Conservation (phyloP, 2,888 invertebrate genomes). For the Dichetophora obliterata region DNA sequence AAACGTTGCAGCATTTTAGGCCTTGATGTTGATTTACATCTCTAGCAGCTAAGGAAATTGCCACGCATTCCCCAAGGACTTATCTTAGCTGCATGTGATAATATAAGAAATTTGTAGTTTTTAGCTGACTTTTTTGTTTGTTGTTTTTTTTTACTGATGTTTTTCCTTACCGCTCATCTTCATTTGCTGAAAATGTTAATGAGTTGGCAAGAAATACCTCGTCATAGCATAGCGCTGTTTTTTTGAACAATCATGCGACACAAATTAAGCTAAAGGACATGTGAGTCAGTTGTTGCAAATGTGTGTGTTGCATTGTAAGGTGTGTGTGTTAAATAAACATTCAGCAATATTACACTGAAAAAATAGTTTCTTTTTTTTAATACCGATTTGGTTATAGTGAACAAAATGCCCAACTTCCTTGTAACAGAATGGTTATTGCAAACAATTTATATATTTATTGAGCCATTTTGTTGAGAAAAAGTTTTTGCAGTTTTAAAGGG, state of each 20-base stretch:
- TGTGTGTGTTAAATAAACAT: not conserved
- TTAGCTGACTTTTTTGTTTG: not conserved
- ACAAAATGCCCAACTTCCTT: too few species aligned
- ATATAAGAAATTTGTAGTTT: not conserved
- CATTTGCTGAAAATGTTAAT: not conserved
- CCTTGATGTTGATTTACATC: slow-evolving; percentile 13
- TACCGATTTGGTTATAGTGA: too few species aligned
- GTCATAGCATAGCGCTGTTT: too few species aligned
- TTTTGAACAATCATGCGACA: too few species aligned
- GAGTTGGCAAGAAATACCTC: not conserved
- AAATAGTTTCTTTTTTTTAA: too few species aligned
- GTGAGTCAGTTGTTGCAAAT: not conserved
- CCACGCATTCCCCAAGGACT: slow-evolving; percentile 4
- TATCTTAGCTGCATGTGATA: not conserved
- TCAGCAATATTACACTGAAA: too few species aligned
- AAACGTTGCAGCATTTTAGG: not conserved
- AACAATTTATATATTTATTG: too few species aligned
- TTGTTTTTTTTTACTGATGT: not conserved
- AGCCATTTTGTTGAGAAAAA: too few species aligned
- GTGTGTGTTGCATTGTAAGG: not conserved
- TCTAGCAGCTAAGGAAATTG: not conserved
- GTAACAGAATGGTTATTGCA: too few species aligned
- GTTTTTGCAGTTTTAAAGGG: too few species aligned
- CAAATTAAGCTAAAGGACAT: too few species aligned
- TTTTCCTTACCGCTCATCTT: not conserved